Base-by-base conservation (phyloP, 2,888 invertebrate genomes). In the Archaeoteleia sp. region DNA sequence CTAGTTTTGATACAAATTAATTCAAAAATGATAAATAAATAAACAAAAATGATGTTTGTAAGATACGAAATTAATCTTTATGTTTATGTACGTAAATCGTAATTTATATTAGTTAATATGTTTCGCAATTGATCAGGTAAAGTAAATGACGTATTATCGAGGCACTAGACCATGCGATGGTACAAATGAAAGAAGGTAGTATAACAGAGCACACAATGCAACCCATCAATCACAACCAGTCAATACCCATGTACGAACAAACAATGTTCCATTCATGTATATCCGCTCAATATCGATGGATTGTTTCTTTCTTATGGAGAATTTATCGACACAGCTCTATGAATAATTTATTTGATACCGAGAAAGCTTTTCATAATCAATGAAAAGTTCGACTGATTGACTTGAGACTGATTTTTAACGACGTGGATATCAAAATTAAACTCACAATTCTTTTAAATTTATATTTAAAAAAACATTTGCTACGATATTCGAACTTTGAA, bases 211-310 rank as follows among this genome's bases (percentile, higher is more conserved):
- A 32, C 32, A 51, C 45, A 51, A 51, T 53, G 34, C 9, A 57
- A 43, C 45, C 34, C 51, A 65, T 65, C 65, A 65, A 57, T 65
- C 65, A 65, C 49, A 43, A 39, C 40, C 40, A 57, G 51, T 57
- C 51, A 55, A 65, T 65, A 49, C 57, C 45, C 30, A 51, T 40
- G 55, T 27, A 43, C 65, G 51, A 57, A 57, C 65, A 65, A 65
- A 51, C 57, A 57, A 63, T 23, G 45, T 37, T 51, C 37, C 51
- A 51, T 57, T 65, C 65, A 65, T 29, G 39, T 57, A 43, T 27
- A 49, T 51, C 39, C 63, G 49, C 32, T 57, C 34, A 65, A 65
- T 65, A 65, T 53, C 62, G 48, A 62, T 62, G 48, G 48, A 62
- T 62, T 62, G 54, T 62, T 62, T 54, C 62, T 62, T 62, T 62